Percentiles rank a stretch among this genome's conserved stretches.
phyloP scores from a whole-genome alignment of 1,140 invertebrate species.

The Philotrypesis tridentata region DNA sequence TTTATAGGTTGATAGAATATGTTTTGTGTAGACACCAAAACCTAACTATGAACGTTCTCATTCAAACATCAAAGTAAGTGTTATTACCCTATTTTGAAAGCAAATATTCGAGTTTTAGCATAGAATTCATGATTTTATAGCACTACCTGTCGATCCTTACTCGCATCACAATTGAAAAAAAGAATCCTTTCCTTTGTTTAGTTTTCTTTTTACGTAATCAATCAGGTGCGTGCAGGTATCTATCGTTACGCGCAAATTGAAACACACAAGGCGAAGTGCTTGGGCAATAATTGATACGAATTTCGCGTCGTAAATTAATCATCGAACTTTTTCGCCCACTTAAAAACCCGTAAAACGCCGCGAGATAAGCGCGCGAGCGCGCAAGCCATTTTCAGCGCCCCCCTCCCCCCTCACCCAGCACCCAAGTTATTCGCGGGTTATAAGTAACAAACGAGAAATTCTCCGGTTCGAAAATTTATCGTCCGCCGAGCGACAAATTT shows the following conservation, averaged over 20 bases:
- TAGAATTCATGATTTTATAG: too few relatives aligned
- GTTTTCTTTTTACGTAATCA: too few relatives aligned
- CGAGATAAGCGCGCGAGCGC: neutral
- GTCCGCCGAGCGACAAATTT: conserved; percentile 24
- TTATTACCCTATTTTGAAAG: too few relatives aligned
- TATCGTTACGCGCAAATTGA: neutral
- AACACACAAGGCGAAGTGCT: neutral
- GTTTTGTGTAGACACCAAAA: too few relatives aligned
- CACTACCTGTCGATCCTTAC: too few relatives aligned
- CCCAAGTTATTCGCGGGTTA: neutral
- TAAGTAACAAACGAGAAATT: neutral
- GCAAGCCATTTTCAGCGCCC: neutral
- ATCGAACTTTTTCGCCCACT: neutral
- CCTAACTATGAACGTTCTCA: too few relatives aligned
- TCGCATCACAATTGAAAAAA: too few relatives aligned
- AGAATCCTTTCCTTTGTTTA: too few relatives aligned
- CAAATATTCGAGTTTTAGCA: too few relatives aligned
- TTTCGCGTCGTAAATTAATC: neutral
- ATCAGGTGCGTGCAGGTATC: neutral
- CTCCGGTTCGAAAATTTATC: conserved; percentile 25
- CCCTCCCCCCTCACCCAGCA: too few relatives aligned
- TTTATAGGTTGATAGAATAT: too few relatives aligned
- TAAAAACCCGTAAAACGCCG: conserved; percentile 1
- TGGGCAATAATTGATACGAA: neutral
- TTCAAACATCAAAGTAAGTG: too few relatives aligned